phyloP scores from a whole-genome alignment of 2,888 invertebrate genomes.

The Drosophila anomalata region DNA sequence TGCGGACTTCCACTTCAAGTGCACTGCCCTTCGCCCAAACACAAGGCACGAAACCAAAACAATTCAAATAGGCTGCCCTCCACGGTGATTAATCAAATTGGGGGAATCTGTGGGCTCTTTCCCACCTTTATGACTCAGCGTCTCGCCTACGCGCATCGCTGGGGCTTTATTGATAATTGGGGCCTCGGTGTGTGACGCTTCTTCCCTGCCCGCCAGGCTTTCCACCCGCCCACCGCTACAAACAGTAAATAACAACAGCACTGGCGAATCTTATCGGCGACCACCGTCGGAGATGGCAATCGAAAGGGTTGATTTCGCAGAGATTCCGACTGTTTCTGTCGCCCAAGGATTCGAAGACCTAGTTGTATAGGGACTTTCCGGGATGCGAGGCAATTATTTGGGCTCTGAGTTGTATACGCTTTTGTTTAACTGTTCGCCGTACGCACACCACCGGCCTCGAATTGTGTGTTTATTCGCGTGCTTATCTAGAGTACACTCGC shows the following conservation, averaged over 20 bases:
- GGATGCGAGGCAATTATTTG: neutral
- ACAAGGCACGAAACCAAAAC: slow-evolving; percentile 2
- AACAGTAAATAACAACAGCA: slow-evolving; percentile 34
- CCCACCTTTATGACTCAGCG: slow-evolving; percentile 36
- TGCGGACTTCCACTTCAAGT: slow-evolving; percentile 29
- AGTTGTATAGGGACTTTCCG: neutral
- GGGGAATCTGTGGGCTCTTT: slow-evolving; percentile 5
- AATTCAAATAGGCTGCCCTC: slow-evolving; percentile 22
- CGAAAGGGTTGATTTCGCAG: neutral
- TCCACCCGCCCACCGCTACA: neutral
- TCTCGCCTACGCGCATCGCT: slow-evolving; percentile 30
- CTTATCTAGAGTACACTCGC: slow-evolving; percentile 49
- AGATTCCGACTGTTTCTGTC: neutral
- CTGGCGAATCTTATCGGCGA: slow-evolving; percentile 26
- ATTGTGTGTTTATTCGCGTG: slow-evolving; percentile 21
- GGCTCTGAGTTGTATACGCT: slow-evolving; percentile 35
- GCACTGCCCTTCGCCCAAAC: slow-evolving; percentile 45
- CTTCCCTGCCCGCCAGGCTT: slow-evolving; percentile 1
- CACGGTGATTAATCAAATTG: slow-evolving; percentile 19
- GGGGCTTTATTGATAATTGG: slow-evolving; percentile 29
- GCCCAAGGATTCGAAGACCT: no score
- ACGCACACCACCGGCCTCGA: slow-evolving; percentile 4
- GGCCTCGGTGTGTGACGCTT: slow-evolving; percentile 10
- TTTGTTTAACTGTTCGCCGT: slow-evolving; percentile 45
- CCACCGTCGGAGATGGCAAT: slow-evolving; percentile 11